Conservation (phyloP, 2,113 vertebrate genomes). For the Epinephelus fuscoguttatus region DNA sequence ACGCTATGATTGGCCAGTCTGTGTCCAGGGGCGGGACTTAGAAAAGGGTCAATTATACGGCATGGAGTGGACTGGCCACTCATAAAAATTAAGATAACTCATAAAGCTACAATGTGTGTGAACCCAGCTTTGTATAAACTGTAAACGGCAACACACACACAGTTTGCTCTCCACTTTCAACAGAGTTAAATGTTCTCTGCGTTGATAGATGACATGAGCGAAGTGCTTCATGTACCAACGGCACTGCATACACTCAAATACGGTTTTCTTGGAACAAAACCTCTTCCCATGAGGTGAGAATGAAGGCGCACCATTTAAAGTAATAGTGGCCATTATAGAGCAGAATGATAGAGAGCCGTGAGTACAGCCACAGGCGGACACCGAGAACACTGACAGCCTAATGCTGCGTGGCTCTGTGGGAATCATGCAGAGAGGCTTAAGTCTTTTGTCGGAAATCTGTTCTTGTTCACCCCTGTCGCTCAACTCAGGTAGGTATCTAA, state of each 20-base stretch:
- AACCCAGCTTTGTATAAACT: not conserved
- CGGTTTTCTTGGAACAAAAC: conserved; percentile 10
- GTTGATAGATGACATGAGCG: conserved; percentile 37
- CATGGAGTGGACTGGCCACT: not conserved
- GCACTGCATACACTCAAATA: conserved; percentile 34
- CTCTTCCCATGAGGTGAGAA: not conserved
- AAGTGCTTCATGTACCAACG: conserved; percentile 41
- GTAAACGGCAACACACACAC: not conserved
- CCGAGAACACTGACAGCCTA: conserved; percentile 37
- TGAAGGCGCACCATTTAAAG: conserved; percentile 34
- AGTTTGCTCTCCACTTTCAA: conserved; percentile 24
- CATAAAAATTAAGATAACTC: not conserved
- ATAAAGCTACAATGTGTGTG: not conserved
- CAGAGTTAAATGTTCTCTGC: not conserved
- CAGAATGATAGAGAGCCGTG: not conserved
- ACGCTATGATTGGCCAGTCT: no score
- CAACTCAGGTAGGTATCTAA: not conserved
- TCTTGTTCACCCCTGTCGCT: not conserved
- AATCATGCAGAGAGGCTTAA: conserved; percentile 21
- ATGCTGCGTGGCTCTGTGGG: conserved; percentile 3
- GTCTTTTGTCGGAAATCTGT: conserved; percentile 21
- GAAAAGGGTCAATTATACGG: no score
- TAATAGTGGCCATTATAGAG: conserved; percentile 36
- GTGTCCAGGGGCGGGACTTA: no score
- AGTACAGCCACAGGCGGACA: conserved; percentile 16